Base-by-base conservation (phyloP, 2,113 vertebrate genomes). In the Urocitellus parryii region DNA sequence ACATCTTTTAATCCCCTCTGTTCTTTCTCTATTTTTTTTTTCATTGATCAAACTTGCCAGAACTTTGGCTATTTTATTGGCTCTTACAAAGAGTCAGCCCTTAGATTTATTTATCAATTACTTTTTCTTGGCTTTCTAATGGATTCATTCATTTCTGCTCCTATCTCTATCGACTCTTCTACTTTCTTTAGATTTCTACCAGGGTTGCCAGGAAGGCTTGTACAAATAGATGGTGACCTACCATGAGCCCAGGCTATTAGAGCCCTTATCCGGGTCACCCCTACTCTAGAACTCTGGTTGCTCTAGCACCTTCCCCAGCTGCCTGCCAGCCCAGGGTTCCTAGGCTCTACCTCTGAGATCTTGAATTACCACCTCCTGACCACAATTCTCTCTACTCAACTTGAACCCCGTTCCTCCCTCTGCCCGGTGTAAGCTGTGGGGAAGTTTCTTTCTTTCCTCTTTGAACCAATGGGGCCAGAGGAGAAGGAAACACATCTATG, bases 1-100 rank as follows among this genome's bases (percentile, higher is more conserved):
- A 13, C n/a, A 67, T 48, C 73, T 74, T 83, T 53, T 37, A 82
- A 94, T 27, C 17, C 61, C 45, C 32, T 88, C 48, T 70, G 20
- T 89, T 94, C 25, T 90, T 27, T 91, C 61, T 94, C 29, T 76
- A 0, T 89, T 84, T 94, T 77, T 74, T 92, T 72, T 74, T 48
- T 53, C n/a, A 58, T 70, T 76, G 80, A 74, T 56, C 27, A 91
- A 53, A 82, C 29, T 34, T 79, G 10, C 32, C 82, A 96, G 77
- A 72, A 78, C 70, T 48, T 39, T 76, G 16, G n/a, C 45, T 78
- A 11, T 56, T 88, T 94, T 85, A 51, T 53, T 93, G 16, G 81
- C 72, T 77, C 94, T 91, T 80, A 45, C 9, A 22, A 63, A 32
- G 12, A 93, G 11, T 45, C 74, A 73, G 3, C 34, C 48, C 34